Percentiles rank a stretch among this genome's conserved stretches.
phyloP scores from a whole-genome alignment of 1,140 invertebrate species.

The Acromyrmex charruanus region DNA sequence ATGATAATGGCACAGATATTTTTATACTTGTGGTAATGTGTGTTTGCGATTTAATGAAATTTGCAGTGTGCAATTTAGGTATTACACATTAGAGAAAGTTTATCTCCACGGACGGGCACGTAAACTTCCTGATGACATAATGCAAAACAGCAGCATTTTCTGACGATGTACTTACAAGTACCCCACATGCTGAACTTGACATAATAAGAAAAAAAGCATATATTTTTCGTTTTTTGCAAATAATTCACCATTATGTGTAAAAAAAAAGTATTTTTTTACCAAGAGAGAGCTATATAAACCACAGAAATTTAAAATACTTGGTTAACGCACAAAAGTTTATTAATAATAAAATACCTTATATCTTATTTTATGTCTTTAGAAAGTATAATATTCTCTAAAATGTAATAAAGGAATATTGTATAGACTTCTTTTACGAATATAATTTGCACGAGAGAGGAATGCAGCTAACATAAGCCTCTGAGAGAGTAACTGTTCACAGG shows the following conservation, averaged over 20 bases:
- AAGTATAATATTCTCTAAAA: neutral
- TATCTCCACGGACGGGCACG: conserved; percentile 12
- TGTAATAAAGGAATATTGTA: neutral
- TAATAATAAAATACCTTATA: neutral
- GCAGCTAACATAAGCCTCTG: neutral
- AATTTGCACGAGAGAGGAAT: neutral
- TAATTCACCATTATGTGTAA: neutral
- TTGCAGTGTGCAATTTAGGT: conserved; percentile 36
- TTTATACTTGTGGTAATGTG: conserved; percentile 16
- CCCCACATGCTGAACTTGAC: conserved; percentile 40
- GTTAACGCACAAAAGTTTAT: neutral
- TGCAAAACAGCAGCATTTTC: conserved; percentile 34
- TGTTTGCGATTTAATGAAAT: conserved; percentile 41
- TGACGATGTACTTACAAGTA: conserved; percentile 12
- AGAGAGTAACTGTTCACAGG: neutral
- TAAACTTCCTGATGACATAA: conserved; percentile 66
- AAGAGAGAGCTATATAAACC: neutral
- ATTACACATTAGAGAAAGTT: conserved; percentile 65
- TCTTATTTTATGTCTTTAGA: neutral
- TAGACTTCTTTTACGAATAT: neutral
- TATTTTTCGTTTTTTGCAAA: neutral
- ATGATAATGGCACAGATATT: conserved; percentile 26
- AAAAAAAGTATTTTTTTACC: neutral
- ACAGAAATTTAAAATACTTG: neutral
- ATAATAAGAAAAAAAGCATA: conserved; percentile 38